Base-by-base conservation (phyloP, 2,888 invertebrate genomes). In the Octodonta nipae region DNA sequence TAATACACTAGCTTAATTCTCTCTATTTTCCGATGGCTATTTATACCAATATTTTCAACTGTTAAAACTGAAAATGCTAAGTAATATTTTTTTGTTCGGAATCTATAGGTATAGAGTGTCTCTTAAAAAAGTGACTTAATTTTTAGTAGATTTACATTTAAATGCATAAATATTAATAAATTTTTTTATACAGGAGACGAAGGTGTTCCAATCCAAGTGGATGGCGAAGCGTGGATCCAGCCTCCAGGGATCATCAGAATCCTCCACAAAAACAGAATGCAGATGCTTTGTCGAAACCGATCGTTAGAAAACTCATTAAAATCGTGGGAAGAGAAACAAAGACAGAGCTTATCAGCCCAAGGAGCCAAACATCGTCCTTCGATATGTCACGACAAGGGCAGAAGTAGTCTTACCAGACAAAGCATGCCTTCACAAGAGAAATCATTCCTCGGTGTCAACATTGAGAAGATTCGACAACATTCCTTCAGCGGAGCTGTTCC, bases 151-250 rank as follows among this genome's bases (percentile, higher is more conserved):
- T n/a, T n/a, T n/a, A n/a, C n/a, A n/a, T n/a, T n/a, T n/a, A n/a
- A n/a, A n/a, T n/a, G n/a, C n/a, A n/a, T n/a, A n/a, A n/a, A n/a
- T n/a, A n/a, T n/a, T n/a, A n/a, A n/a, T n/a, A n/a, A n/a, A n/a
- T n/a, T n/a, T n/a, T n/a, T n/a, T n/a, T n/a, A n/a, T n/a, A n/a
- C 28, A 67, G 70, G 86, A 11, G 83, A 85, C 28, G 92, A 78
- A 64, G 85, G 89, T 30, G 88, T 93, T 11, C 93, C 93, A 1
- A 86, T 93, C 32, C 88, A 87, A 65, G 93, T 93, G 24, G 95
- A 96, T 56, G 96, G 95, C 0, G 96, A 96, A 62, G 93, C 95
- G 2, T 95, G 95, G 95, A 71, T 93, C 24, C 95, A 95, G 60
- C 89, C 91, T 1, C 93, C 96, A 0, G 95, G 95, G 20, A 87